Conservation (phyloP, 2,797 vertebrate species). For the Euphonia xanthogaster region DNA sequence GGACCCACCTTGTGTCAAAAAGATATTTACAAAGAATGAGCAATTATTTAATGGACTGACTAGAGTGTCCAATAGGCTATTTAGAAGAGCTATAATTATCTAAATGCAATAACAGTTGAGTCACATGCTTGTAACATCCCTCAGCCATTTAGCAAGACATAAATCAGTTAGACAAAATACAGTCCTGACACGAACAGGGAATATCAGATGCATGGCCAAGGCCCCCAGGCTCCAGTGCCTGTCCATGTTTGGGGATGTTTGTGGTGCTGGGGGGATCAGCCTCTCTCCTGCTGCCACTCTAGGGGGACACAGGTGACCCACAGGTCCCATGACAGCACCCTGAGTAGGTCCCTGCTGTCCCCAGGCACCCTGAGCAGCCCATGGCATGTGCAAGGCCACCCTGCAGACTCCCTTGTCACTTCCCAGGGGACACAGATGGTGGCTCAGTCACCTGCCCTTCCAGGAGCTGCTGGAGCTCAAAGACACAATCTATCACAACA, state of each 20-base stretch:
- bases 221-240: too few relatives aligned
- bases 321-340: not conserved
- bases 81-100: not conserved
- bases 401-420: rapidly evolving
- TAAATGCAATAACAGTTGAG: not conserved
- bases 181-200: rapidly evolving
- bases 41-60: not conserved
- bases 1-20: not conserved
- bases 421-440: not conserved
- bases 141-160: not conserved
- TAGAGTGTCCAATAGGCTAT: not conserved
- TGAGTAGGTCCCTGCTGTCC: rapidly evolving
- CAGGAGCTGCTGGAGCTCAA: not conserved
- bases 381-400: not conserved
- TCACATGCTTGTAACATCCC: not conserved
- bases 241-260: rapidly evolving
- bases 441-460: not conserved
- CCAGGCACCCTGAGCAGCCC: not conserved
- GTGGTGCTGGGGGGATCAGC: not conserved
- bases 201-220: not conserved
- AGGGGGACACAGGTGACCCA: not conserved
- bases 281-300: not conserved
- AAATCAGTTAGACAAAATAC: not conserved
- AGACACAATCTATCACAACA: not conserved
- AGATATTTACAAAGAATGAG: not conserved